These are phyloP conservation scores for Thalassarche chlororhynchos DNA, from an alignment of 2,113 vertebrate species.

Conservation along the genomic window DNA sequence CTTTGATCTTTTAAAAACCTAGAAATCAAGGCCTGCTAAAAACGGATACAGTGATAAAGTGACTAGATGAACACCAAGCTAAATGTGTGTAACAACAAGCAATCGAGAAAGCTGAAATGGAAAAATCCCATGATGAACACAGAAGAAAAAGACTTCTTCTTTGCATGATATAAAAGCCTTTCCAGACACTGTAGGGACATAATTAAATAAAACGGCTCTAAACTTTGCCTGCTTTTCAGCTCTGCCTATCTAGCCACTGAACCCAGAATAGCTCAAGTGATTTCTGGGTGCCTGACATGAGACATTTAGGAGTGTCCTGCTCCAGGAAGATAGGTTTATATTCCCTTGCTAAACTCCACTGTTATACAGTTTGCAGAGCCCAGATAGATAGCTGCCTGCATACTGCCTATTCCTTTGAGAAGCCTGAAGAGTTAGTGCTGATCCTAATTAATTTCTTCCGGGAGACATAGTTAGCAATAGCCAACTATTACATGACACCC, in stretches of 20 bases:
- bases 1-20: not conserved
- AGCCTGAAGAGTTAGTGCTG: not conserved
- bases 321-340: not conserved
- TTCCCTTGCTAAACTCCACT: not conserved
- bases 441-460: not conserved
- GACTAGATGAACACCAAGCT: not conserved
- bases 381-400: not conserved
- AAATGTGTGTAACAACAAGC: not conserved
- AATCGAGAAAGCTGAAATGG: not conserved
- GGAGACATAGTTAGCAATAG: not conserved
- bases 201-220: not conserved
- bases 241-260: not conserved
- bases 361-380: not conserved
- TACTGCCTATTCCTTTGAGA: not conserved
- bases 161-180: not conserved
- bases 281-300: not conserved
- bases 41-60: not conserved
- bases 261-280: not conserved
- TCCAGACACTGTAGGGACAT: not conserved
- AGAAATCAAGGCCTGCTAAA: not conserved
- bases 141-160: not conserved
- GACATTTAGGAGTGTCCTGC: not conserved
- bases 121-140: not conserved
- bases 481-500: not conserved
- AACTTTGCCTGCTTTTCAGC: not conserved